phyloP scores from a whole-genome alignment of 2,113 vertebrate species.

The Cheirogaleus medius region DNA sequence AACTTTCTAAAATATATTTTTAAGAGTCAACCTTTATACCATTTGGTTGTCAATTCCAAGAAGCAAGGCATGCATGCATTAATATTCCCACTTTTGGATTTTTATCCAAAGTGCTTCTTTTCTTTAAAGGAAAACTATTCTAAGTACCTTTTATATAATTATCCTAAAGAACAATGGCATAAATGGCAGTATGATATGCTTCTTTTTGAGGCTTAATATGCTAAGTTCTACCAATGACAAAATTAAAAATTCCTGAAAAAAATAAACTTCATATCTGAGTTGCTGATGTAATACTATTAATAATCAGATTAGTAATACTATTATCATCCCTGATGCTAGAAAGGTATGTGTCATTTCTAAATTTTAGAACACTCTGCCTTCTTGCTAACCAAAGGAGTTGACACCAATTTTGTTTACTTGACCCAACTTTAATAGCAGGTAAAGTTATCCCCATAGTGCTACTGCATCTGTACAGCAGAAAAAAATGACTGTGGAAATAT shows the following conservation, averaged over 20 bases:
- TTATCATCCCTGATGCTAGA: constrained; percentile 23
- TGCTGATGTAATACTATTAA: constrained; percentile 34
- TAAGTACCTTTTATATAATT: not conserved
- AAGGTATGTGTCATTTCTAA: constrained; percentile 45
- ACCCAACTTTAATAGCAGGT: constrained; percentile 56
- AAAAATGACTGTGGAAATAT: constrained; percentile 69
- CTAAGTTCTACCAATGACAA: constrained; percentile 57
- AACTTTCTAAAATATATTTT: not conserved
- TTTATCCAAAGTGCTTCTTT: not conserved
- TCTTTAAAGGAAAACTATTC: not conserved
- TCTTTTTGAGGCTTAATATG: constrained; percentile 55
- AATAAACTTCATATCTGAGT: constrained; percentile 47
- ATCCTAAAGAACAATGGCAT: not conserved
- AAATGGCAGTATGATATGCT: not conserved
- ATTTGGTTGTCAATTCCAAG: not conserved
- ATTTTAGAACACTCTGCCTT: constrained; percentile 26
- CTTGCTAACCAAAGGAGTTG: constrained; percentile 35
- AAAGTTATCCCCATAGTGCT: constrained; percentile 20
- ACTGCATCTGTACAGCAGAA: constrained; percentile 21
- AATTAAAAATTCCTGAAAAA: constrained; percentile 48
- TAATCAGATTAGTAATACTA: not conserved
- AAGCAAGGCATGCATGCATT: not conserved
- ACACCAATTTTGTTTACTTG: constrained; percentile 57
- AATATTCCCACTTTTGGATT: not conserved
- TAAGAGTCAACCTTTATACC: not conserved